Evolutionary conservation across 2,113 vertebrate species (phyloP), one percentile per base, ranked within the genome.

Genomic region (Spea bombifrons): DNA sequence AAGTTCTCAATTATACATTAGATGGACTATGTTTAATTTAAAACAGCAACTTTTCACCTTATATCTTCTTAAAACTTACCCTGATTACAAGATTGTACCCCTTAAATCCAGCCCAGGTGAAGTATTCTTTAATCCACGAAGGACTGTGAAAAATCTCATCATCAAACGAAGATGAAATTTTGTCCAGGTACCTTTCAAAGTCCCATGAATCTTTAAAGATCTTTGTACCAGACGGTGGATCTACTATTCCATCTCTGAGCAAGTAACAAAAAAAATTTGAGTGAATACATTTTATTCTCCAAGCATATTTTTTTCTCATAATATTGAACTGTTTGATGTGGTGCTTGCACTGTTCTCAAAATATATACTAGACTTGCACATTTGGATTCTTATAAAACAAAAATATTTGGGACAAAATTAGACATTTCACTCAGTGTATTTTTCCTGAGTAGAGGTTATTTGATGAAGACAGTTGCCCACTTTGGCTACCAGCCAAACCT

Each of bases 71-170:
- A 30, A 30, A 30, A 30, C 83, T 81, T 91, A 94, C 92, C 91
- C 89, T 88, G 50, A 91, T 82, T 43, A 94, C 92, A 50, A 93
- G 89, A 77, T 93, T 89, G 80, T 93, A 94, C 86, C 89, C 69
- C 81, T 85, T 85, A 83, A 94, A 93, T 53, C 90, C 92, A 65
- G 93, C 92, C 93, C 93, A 94, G 2, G 75, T 85, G 85, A 91
- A 94, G 83, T 94, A 94, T 75, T 90, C 90, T 81, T 82, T 86
- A 79, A 92, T 90, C 93, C 93, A 94, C 80, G 83, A 83, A 5
- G 79, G 66, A 73, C 90, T 84, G 75, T 49, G 84, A 81, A 94
- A 94, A 83, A 93, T 91, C 76, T 91, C 86, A 72, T 85, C 84
- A 70, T 61, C 73, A 75, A 90, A 81, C 67, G 93, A 82, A 30